Evolutionary conservation across 2,113 vertebrate genomes (phyloP), one percentile per base, ranked within the genome.

Genomic region (Cyanistes caeruleus): DNA sequence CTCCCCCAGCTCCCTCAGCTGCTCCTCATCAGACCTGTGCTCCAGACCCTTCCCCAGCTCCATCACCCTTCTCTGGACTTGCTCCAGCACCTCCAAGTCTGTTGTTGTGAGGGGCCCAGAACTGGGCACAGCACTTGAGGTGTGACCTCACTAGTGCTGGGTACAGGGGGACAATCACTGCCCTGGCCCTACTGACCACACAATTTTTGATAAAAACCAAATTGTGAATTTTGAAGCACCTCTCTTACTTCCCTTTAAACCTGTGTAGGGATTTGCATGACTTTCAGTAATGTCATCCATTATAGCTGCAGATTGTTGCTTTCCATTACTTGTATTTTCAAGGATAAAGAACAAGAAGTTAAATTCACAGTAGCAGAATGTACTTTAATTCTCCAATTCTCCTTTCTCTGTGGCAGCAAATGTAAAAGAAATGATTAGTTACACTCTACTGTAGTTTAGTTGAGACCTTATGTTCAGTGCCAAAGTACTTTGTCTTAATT

Each of bases 401-500:
- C 11, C 16, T 80, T 65, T 90, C 49, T 87, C 55, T 91, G 67
- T 78, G 31, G 33, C 14, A 27, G 55, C 31, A 74, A 78, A 81
- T 0, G 2, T 80, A 70, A 72, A 81, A 68, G 30, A 86, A 91
- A 80, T 73, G 11, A 78, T 89, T 89, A 58, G 75, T 90, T 87
- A 70, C 43, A 37, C 22, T 60, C 19, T 37, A 5, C 14, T 48
- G 28, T 63, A 44, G 68, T 84, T 93, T 79, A 80, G 43, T 21
- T 73, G 82, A 78, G 84, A 85, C 70, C 51, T 91, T 93, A 59
- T n/a, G n/a, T 75, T 86, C 60, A 35, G 28, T 88, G 75, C 33
- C 44, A 72, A 74, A 90, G 56, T 48, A 64, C 79, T 92, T 95
- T 64, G 52, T 93, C 75, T 96, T 95, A 58, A 92, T 94, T 96